A percentile compares a stretch with the other conserved stretches of the same genome.
These are phyloP conservation scores for Poecilia latipinna DNA, from an alignment of 2,113 vertebrate species.

Conservation along the genomic window DNA sequence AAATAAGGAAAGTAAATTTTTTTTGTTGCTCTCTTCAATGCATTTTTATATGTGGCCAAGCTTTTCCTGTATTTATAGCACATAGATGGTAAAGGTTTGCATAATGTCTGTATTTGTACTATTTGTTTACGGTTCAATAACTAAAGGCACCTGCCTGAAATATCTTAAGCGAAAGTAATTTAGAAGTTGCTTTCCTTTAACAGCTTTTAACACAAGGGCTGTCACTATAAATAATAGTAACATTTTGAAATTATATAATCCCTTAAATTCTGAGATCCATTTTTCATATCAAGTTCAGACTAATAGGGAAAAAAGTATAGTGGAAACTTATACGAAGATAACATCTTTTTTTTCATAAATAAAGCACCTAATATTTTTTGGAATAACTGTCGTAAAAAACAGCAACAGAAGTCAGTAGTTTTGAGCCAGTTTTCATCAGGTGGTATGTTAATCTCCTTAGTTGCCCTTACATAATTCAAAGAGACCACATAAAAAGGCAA, in stretches of 20 bases:
- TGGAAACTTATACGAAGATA: neutral
- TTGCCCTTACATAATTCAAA: slow-evolving; percentile 44
- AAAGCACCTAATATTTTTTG: neutral
- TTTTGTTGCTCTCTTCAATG: neutral
- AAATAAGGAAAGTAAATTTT: neutral
- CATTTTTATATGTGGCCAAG: neutral
- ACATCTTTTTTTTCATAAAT: neutral
- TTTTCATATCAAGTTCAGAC: neutral
- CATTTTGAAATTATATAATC: neutral
- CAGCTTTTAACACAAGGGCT: too few species aligned
- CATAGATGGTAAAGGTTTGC: neutral
- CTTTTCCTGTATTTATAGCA: neutral
- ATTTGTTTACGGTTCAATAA: neutral
- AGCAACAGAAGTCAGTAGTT: neutral
- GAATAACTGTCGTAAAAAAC: neutral
- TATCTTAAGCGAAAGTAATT: too few species aligned
- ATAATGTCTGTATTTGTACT: neutral
- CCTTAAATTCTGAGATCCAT: neutral
- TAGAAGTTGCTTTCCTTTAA: too few species aligned
- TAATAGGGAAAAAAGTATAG: neutral
- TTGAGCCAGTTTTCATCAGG: slow-evolving; percentile 7
- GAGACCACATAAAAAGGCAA: neutral
- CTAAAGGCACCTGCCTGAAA: too few species aligned
- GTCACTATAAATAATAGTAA: too few species aligned
- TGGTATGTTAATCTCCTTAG: slow-evolving; percentile 59